Evolutionary conservation across 2,888 invertebrate species (phyloP).

Genomic region (Carabus problematicus): DNA sequence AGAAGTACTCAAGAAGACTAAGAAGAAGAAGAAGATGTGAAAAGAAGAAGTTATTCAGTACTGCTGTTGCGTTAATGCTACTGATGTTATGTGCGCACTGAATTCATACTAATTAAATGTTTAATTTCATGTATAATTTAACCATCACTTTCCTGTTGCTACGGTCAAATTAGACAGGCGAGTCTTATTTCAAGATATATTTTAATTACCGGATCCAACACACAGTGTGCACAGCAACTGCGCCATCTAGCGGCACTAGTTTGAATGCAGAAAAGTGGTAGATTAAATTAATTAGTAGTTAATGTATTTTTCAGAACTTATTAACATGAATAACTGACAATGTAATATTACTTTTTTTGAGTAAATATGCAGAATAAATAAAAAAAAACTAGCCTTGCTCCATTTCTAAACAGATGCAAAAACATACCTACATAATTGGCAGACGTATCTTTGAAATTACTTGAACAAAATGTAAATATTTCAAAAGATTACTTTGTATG

Average conservation of each 20-base stretch:
- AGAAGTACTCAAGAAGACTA: neutral
- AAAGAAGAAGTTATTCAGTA: neutral
- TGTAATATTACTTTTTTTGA: conserved; percentile 6
- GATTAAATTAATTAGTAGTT: conserved; percentile 10
- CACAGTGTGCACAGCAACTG: neutral
- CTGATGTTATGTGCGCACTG: too few species aligned
- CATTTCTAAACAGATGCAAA: too few species aligned
- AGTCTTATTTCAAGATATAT: conserved; percentile 1
- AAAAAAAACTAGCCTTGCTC: too few species aligned
- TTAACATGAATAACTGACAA: too few species aligned
- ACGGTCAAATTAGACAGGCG: too few species aligned
- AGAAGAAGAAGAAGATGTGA: neutral
- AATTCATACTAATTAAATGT: too few species aligned
- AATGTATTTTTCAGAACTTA: neutral
- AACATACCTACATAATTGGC: too few species aligned
- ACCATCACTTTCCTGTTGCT: too few species aligned
- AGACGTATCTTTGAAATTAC: too few species aligned
- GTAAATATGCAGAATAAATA: conserved; percentile 2
- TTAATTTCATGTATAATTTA: too few species aligned
- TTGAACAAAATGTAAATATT: conserved; percentile 5
- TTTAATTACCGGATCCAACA: conserved; percentile 6
- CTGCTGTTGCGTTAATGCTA: too few species aligned
- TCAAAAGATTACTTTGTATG: conserved; percentile 1
- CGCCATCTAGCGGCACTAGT: too few species aligned
- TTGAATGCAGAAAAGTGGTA: conserved; percentile 1